Evolutionary conservation across 2,888 invertebrate species (phyloP).

Genomic region (Operophtera brumata): DNA sequence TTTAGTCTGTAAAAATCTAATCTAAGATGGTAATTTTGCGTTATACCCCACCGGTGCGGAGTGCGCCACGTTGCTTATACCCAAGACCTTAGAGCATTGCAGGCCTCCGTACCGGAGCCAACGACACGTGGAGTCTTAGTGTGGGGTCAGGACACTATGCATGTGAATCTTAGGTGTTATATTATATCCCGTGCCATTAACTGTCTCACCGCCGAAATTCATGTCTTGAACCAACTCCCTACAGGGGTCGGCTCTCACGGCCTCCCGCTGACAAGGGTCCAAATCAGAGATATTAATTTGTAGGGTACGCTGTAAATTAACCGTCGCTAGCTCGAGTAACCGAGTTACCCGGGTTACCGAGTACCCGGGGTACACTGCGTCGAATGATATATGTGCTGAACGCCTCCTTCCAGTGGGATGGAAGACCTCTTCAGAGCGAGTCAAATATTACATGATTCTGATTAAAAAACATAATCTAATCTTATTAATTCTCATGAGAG

Average conservation of each 20-base stretch:
- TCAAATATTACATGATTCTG: slow-evolving; percentile 2
- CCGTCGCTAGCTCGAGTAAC: slow-evolving; percentile 64
- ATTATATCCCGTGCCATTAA: neutral
- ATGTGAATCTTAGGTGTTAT: too few relatives aligned
- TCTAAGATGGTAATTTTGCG: too few relatives aligned
- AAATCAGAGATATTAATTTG: slow-evolving; percentile 79
- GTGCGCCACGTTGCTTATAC: too few relatives aligned
- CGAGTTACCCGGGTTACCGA: slow-evolving; percentile 52
- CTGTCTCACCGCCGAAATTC: slow-evolving; percentile 18
- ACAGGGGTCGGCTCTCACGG: slow-evolving; percentile 43
- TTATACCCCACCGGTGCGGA: too few relatives aligned
- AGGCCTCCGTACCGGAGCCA: too few relatives aligned
- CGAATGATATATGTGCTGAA: slow-evolving; percentile 27
- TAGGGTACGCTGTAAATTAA: slow-evolving; percentile 75
- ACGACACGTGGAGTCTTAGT: too few relatives aligned
- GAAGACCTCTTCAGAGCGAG: slow-evolving; percentile 7
- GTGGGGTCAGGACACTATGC: too few relatives aligned
- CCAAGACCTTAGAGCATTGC: too few relatives aligned
- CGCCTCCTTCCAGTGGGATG: slow-evolving; percentile 12
- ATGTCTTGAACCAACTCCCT: slow-evolving; percentile 37
- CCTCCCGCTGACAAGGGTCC: slow-evolving; percentile 72
- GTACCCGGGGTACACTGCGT: slow-evolving; percentile 18
- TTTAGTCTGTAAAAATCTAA: too few relatives aligned
- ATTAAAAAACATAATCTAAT: too few relatives aligned
- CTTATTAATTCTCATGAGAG: too few relatives aligned